These are phyloP conservation scores for Psittacula echo DNA, from an alignment of 2,797 vertebrate genomes.

Conservation along the genomic window DNA sequence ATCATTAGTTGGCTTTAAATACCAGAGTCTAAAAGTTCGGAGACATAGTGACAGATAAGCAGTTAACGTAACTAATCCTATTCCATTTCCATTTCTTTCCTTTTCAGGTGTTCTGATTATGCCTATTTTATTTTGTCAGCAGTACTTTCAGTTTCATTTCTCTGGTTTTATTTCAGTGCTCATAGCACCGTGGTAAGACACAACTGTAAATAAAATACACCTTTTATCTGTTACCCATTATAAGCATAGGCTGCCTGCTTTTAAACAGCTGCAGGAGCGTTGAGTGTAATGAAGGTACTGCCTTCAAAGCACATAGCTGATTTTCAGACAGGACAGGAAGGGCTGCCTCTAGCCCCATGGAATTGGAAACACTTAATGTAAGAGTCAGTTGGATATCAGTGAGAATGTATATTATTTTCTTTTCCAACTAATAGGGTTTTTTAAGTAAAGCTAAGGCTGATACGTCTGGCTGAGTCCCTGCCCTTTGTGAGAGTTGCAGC, in stretches of 20 bases:
- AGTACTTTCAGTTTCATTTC: background rate
- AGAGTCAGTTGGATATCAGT: constrained; percentile 18
- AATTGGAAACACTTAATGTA: constrained; percentile 24
- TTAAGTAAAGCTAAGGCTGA: constrained; percentile 24
- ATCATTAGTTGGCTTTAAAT: background rate
- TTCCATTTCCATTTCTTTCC: background rate
- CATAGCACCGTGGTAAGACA: background rate
- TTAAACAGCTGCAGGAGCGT: constrained; percentile 3
- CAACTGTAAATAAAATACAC: constrained; percentile 45
- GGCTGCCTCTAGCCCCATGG: constrained; percentile 15
- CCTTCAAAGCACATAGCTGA: constrained; percentile 7
- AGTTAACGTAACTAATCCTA: constrained; percentile 23
- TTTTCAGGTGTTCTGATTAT: background rate
- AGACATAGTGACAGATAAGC: background rate
- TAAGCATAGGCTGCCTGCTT: background rate
- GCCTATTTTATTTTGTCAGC: constrained; percentile 18
- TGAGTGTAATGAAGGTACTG: background rate
- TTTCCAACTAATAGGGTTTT: constrained; percentile 32
- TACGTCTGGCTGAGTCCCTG: constrained; percentile 1
- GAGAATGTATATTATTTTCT: constrained; percentile 45
- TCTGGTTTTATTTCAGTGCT: background rate
- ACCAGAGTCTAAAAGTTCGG: background rate
- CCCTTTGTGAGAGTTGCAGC: constrained; percentile 7
- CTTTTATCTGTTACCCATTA: constrained; percentile 47
- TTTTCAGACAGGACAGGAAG: constrained; percentile 32